A percentile compares a stretch with the other conserved stretches of the same genome.
phyloP scores from a whole-genome alignment of 30 jellyfish, hydroid and myxozoan genomes.

The Turritopsis rubra region DNA sequence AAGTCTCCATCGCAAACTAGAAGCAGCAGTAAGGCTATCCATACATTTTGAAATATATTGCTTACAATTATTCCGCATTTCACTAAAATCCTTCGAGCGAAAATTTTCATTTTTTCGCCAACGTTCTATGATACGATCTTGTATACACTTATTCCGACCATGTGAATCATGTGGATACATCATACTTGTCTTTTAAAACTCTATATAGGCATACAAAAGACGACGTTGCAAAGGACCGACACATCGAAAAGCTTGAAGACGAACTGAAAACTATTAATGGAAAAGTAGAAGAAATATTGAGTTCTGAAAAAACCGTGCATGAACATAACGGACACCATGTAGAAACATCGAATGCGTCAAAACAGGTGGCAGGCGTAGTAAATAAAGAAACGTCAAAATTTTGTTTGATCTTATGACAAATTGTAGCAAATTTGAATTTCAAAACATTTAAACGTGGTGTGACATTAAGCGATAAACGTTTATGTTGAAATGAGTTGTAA shows the following conservation, averaged over 20 bases:
- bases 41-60: too few relatives aligned
- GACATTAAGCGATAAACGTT: too few relatives aligned
- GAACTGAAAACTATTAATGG: conserved; percentile 43
- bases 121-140: neutral
- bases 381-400: neutral
- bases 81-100: too few relatives aligned
- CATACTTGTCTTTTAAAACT: neutral
- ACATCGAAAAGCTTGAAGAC: conserved; percentile 56
- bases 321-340: neutral
- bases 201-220: conserved; percentile 54
- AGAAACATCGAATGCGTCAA: neutral
- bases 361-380: neutral
- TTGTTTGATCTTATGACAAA: neutral
- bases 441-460: neutral
- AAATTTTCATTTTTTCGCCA: too few relatives aligned
- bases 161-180: neutral
- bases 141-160: neutral
- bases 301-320: neutral
- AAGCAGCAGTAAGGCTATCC: too few relatives aligned
- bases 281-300: conserved; percentile 14
- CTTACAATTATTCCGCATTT: too few relatives aligned
- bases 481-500: too few relatives aligned
- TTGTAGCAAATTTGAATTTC: too few relatives aligned
- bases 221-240: conserved; percentile 81
- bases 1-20: too few relatives aligned